Conservation (phyloP, 2,797 vertebrate genomes). For the Sebastiscus albofasciatus region DNA sequence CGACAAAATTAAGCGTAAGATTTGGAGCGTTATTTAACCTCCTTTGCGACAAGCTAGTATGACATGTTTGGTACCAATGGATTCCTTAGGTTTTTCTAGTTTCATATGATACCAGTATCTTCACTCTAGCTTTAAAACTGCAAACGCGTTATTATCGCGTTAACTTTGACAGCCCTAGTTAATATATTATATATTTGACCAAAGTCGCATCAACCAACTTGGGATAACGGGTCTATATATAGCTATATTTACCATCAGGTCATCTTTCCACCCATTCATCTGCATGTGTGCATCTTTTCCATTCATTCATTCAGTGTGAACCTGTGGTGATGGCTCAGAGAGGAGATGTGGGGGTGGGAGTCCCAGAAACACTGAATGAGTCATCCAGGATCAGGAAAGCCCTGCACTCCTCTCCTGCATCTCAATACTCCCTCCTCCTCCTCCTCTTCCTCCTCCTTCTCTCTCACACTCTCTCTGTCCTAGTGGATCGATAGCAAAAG, state of each 20-base stretch:
- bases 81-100: too few relatives aligned
- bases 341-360: constrained; percentile 43
- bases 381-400: constrained; percentile 63
- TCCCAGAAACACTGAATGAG: constrained; percentile 57
- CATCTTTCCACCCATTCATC: background rate
- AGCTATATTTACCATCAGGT: background rate
- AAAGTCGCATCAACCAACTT: background rate
- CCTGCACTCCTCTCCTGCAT: constrained; percentile 36
- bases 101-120: too few relatives aligned
- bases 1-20: fast-evolving
- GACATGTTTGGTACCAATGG: too few relatives aligned
- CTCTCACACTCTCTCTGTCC: background rate
- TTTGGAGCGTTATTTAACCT: too few relatives aligned
- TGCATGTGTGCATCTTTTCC: background rate
- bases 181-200: background rate
- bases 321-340: constrained; percentile 1
- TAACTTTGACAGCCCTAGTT: too few relatives aligned
- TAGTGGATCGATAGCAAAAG: constrained; percentile 58
- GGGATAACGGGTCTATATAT: background rate
- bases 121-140: too few relatives aligned
- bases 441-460: background rate
- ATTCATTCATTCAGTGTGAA: constrained; percentile 3
- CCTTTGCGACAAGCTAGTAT: too few relatives aligned
- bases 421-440: background rate
- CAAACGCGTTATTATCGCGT: too few relatives aligned